A percentile compares a stretch with the other conserved stretches of the same genome.
Evolutionary conservation across 2,113 vertebrate genomes (phyloP).

Genomic region (Gnathonemus longibarbis): DNA sequence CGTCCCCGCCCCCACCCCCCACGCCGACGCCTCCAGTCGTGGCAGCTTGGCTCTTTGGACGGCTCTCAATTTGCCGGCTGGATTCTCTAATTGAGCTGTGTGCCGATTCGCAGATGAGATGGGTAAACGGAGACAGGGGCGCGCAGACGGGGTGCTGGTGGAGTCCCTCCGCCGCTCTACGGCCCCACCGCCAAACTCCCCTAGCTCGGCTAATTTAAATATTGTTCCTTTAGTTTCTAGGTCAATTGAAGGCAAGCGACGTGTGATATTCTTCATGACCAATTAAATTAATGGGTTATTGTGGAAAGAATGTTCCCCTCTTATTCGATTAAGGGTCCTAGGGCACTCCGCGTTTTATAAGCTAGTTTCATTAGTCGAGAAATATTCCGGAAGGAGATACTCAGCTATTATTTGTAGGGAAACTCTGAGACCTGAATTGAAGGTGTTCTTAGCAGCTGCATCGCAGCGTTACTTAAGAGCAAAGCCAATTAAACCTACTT

Average conservation of each 20-base stretch:
- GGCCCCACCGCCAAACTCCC: slow-evolving; percentile 72
- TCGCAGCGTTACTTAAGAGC: slow-evolving; percentile 71
- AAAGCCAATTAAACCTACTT: slow-evolving; percentile 84
- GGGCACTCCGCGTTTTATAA: slow-evolving; percentile 80
- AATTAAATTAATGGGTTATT: slow-evolving; percentile 87
- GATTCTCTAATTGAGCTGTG: slow-evolving; percentile 22
- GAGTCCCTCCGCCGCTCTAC: slow-evolving; percentile 61
- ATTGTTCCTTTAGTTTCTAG: slow-evolving; percentile 83
- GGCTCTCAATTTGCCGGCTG: slow-evolving; percentile 15
- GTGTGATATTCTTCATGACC: slow-evolving; percentile 78
- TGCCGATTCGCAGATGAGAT: slow-evolving; percentile 11
- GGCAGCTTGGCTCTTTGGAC: neutral
- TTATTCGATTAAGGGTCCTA: slow-evolving; percentile 83
- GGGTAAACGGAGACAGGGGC: neutral
- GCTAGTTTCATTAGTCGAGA: slow-evolving; percentile 80
- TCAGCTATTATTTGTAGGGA: slow-evolving; percentile 73
- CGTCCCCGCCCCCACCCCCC: neutral
- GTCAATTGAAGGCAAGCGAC: slow-evolving; percentile 89
- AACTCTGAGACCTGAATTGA: slow-evolving; percentile 70
- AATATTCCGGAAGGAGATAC: slow-evolving; percentile 82
- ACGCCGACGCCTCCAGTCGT: neutral
- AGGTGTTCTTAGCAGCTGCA: slow-evolving; percentile 68
- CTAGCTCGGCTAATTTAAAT: slow-evolving; percentile 83
- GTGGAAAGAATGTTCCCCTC: slow-evolving; percentile 76
- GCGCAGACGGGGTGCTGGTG: slow-evolving; percentile 36